phyloP scores from a whole-genome alignment of 2,113 vertebrate species.

The Poicephalus meyeri region DNA sequence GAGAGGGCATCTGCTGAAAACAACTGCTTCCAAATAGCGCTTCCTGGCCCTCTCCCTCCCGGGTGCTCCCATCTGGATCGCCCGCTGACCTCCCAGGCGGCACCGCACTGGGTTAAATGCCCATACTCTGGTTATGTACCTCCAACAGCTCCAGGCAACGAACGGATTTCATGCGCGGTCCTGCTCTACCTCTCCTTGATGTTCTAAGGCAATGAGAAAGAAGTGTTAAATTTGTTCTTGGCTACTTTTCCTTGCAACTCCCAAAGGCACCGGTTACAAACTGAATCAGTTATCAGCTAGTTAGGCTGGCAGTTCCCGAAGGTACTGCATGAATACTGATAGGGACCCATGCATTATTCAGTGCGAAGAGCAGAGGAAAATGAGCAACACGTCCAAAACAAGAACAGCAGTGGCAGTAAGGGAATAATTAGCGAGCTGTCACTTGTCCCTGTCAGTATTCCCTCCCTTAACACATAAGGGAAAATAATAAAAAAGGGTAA shows the following conservation, averaged over 20 bases:
- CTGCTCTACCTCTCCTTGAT: slow-evolving; percentile 73
- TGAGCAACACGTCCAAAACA: slow-evolving; percentile 93
- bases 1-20: slow-evolving; percentile 54
- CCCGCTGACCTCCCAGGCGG: neutral
- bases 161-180: slow-evolving; percentile 9
- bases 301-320: slow-evolving; percentile 83
- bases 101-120: neutral
- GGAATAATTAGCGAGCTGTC: slow-evolving; percentile 99
- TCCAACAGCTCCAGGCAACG: slow-evolving; percentile 44
- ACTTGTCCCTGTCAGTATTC: slow-evolving; percentile 97
- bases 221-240: slow-evolving; percentile 83
- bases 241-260: slow-evolving; percentile 83
- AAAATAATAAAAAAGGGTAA: slow-evolving; percentile 81
- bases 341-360: slow-evolving; percentile 88
- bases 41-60: neutral
- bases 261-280: slow-evolving; percentile 84
- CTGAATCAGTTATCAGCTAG: slow-evolving; percentile 88
- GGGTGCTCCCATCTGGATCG: slow-evolving; percentile 1
- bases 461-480: slow-evolving; percentile 90
- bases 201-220: slow-evolving; percentile 76
- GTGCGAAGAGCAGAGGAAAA: slow-evolving; percentile 87
- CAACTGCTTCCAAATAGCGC: neutral
- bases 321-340: slow-evolving; percentile 82
- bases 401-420: slow-evolving; percentile 95
- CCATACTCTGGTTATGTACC: neutral